Evolutionary conservation across 2,797 vertebrate genomes (phyloP).

Genomic region (Dipus sagitta): DNA sequence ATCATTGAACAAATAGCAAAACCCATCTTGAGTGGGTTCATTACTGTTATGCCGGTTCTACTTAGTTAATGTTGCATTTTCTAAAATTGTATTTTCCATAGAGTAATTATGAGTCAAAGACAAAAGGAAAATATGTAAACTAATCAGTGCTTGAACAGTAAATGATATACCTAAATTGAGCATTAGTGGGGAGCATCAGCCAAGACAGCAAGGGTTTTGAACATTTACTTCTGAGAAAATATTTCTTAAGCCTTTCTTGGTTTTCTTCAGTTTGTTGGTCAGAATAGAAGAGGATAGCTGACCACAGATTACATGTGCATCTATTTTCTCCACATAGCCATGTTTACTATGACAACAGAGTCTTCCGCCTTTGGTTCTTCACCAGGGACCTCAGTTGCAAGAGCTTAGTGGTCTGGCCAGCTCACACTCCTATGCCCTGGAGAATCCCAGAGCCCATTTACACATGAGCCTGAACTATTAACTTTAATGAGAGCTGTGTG

Average conservation of each 20-base stretch:
- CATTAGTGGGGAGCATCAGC: accelerated
- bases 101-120: slow-evolving; percentile 47
- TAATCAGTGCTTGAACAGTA: slow-evolving; percentile 7
- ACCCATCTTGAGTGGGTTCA: background rate
- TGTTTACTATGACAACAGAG: background rate
- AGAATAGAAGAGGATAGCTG: background rate
- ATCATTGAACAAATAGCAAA: background rate
- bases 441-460: background rate
- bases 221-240: background rate
- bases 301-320: accelerated
- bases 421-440: background rate
- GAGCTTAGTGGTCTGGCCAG: background rate
- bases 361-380: accelerated
- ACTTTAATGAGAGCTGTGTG: background rate
- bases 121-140: slow-evolving; percentile 32
- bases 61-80: slow-evolving; percentile 50
- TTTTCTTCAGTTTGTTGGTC: background rate
- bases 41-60: background rate
- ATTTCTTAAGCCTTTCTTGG: background rate
- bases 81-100: slow-evolving; percentile 28
- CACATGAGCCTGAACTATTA: accelerated
- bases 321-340: accelerated
- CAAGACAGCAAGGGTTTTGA: background rate
- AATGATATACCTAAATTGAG: background rate
- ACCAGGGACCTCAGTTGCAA: background rate